Conservation (phyloP, 2,888 invertebrate genomes). For the Phortica okadai region DNA sequence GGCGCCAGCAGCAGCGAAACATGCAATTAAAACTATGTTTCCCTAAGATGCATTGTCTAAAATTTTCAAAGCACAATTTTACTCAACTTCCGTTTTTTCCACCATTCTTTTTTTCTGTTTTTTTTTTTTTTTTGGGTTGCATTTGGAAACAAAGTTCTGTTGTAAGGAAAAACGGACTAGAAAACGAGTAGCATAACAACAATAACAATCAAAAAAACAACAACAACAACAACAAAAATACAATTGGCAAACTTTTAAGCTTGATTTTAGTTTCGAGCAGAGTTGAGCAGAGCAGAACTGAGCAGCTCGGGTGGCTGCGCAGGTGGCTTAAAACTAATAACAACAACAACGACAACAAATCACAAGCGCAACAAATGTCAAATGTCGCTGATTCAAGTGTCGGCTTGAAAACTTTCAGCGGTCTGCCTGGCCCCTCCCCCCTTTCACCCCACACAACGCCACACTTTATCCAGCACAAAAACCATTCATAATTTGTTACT, state of each 20-base stretch:
- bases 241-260: conserved; percentile 1
- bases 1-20: conserved; percentile 33
- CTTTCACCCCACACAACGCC: neutral
- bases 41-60: conserved; percentile 22
- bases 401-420: neutral
- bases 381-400: conserved; percentile 13
- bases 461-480: neutral
- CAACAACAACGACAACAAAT: neutral
- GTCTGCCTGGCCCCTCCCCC: neutral
- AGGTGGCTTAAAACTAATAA: neutral
- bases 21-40: conserved; percentile 54
- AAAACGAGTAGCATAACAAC: neutral
- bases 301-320: neutral
- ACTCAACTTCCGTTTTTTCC: neutral
- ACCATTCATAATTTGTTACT: conserved; percentile 26
- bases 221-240: conserved; percentile 13
- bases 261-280: neutral
- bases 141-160: conserved; percentile 9
- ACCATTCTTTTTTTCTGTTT: neutral
- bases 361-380: neutral
- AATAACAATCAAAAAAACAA: neutral
- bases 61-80: conserved; percentile 2
- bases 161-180: neutral
- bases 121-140: neutral
- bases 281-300: neutral